Evolutionary conservation across 2,113 vertebrate genomes (phyloP).

Genomic region (Anthoscopus minutus): DNA sequence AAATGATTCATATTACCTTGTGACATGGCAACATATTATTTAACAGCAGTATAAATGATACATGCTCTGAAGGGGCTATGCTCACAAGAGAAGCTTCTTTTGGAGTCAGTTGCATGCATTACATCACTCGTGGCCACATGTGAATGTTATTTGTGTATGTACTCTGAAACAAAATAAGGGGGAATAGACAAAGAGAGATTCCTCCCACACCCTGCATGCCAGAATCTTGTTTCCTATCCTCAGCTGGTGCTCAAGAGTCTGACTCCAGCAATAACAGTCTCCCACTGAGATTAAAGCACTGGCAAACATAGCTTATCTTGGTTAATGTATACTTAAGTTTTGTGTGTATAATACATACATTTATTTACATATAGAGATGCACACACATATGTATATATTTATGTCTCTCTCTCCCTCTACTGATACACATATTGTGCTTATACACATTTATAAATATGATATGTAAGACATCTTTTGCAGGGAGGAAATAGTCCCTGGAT

Average conservation of each 20-base stretch:
- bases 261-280: slow-evolving; percentile 68
- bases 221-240: slow-evolving; percentile 64
- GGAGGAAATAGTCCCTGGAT: background rate
- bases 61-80: background rate
- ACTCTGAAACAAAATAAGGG: slow-evolving; percentile 46
- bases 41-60: background rate
- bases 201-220: slow-evolving; percentile 48
- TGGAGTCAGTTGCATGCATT: background rate
- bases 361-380: slow-evolving; percentile 36
- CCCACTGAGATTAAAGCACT: slow-evolving; percentile 68
- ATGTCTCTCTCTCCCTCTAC: slow-evolving; percentile 11
- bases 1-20: background rate
- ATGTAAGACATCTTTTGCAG: background rate
- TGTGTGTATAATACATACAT: slow-evolving; percentile 51
- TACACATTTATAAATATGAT: slow-evolving; percentile 36
- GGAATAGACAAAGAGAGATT: slow-evolving; percentile 53
- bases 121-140: slow-evolving; percentile 34
- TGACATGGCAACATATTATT: background rate
- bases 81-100: slow-evolving; percentile 5
- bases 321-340: slow-evolving; percentile 59
- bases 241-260: slow-evolving; percentile 59
- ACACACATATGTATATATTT: slow-evolving; percentile 40
- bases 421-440: slow-evolving; percentile 47
- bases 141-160: slow-evolving; percentile 49
- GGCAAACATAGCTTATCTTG: slow-evolving; percentile 64